Evolutionary conservation across 2,113 vertebrate genomes (phyloP), one percentile per base, ranked within the genome.

Genomic region (Atractosteus spatula): DNA sequence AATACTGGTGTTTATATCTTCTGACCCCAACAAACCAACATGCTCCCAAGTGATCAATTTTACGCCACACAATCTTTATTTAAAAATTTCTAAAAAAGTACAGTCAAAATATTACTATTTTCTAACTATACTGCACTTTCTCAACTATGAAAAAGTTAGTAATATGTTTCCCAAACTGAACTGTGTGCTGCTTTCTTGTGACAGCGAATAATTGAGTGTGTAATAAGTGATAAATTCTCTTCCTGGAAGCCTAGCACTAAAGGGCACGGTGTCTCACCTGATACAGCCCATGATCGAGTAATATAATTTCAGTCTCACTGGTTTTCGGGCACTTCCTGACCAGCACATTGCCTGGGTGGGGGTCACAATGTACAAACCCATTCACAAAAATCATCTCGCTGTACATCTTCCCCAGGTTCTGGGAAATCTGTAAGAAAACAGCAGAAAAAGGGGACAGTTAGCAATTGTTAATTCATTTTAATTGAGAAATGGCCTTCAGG

Each of bases 311-410:
- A 0, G 90, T 88, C 80, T 89, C 94, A 14, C 88, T 89, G 12
- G 89, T 94, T 62, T 13, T 72, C 0, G 90, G 90, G 74, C 86
- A 89, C 74, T 94, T 97, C 78, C 91, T 89, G 72, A 99, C 96
- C 72, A 99, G 73, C 71, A 99, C 94, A 0, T 99, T 99, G 68
- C 97, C 97, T 0, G 97, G 97, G 79, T 99, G 97, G 0, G 96
- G 97, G 76, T 99, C 97, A 55, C 97, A 99, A 87, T 99, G 97
- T 71, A 99, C 96, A 6, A 99, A 99, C 64, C 97, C 97, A 0
- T 97, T 93, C 77, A 98, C 92, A 55, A 99, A 99, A 78, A 99
- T 97, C 97, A 99, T 99, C 82, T 99, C 97, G 0, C 97, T 99
- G 89, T 97, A 99, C 75, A 99, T 85, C 76, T 94, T 95, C 4